Evolutionary conservation across 2,888 invertebrate species (phyloP).

Genomic region (Rhabditoides inermis): DNA sequence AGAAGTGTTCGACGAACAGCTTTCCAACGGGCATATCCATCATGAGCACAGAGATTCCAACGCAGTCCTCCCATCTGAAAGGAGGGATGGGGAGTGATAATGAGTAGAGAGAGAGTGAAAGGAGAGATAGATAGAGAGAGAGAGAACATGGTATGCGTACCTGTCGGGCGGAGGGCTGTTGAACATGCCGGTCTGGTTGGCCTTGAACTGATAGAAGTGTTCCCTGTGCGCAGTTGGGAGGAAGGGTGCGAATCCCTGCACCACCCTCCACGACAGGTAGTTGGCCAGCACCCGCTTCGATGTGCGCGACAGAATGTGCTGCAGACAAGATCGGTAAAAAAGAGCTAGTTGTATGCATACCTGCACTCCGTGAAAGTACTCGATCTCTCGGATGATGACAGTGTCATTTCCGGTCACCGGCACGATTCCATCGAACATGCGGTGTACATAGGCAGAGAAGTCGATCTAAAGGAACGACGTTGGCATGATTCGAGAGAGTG

Average conservation of each 20-base stretch:
- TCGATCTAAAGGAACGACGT: slow-evolving; percentile 27
- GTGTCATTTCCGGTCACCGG: slow-evolving; percentile 38
- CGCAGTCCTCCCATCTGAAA: slow-evolving; percentile 50
- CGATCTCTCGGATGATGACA: slow-evolving; percentile 40
- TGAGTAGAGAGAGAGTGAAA: background rate
- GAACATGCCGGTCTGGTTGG: slow-evolving; percentile 47
- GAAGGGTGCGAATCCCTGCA: slow-evolving; percentile 45
- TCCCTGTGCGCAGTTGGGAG: slow-evolving; percentile 34
- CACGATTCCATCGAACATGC: slow-evolving; percentile 36
- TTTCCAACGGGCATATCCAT: slow-evolving; percentile 51
- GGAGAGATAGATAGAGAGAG: background rate
- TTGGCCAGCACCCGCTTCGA: slow-evolving; percentile 42
- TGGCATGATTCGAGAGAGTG: background rate
- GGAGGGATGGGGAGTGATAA: background rate
- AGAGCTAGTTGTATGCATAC: slow-evolving; percentile 10
- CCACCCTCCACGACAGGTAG: slow-evolving; percentile 47
- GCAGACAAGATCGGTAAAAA: slow-evolving; percentile 4
- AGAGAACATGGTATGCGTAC: slow-evolving; percentile 1
- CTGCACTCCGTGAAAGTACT: slow-evolving; percentile 42
- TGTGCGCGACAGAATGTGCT: slow-evolving; percentile 38
- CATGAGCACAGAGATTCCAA: slow-evolving; percentile 42
- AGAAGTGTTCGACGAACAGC: slow-evolving; percentile 49
- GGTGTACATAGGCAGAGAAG: slow-evolving; percentile 33
- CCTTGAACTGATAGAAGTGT: slow-evolving; percentile 47
- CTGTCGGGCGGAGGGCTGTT: slow-evolving; percentile 38